Percentiles rank a stretch among this genome's conserved stretches.
Conservation (phyloP, 1,140 invertebrate species). For the Heliconius hewitsoni region DNA sequence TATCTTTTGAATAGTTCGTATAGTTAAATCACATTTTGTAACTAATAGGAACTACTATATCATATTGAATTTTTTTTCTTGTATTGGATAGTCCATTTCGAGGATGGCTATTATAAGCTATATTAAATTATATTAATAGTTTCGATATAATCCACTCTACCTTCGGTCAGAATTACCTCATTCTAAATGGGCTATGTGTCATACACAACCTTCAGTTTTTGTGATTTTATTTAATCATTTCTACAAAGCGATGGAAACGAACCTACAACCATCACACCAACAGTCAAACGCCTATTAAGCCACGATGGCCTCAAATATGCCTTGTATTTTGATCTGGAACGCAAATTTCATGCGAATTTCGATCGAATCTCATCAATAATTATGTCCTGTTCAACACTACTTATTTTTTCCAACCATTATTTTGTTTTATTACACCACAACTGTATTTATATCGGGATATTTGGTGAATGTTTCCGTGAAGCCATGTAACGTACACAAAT, state of each 20-base stretch:
- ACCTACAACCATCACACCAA: not conserved
- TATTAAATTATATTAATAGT: no score
- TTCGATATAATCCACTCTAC: no score
- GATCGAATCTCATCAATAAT: constrained; percentile 36
- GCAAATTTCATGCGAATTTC: constrained; percentile 37
- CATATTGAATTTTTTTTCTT: no score
- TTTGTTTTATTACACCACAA: not conserved
- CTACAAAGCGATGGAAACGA: not conserved
- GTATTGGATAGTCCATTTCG: no score
- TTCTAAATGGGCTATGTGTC: no score
- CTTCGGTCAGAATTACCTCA: no score
- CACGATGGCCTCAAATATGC: not conserved
- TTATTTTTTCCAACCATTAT: constrained; percentile 16
- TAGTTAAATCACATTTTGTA: no score
- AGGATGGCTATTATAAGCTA: no score
- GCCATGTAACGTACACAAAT: constrained; percentile 49
- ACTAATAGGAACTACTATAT: no score
- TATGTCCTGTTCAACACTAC: constrained; percentile 5
- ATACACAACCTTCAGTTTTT: no score
- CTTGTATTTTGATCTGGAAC: constrained; percentile 40
- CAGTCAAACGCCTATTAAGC: not conserved
- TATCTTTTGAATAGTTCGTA: no score
- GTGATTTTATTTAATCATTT: no score
- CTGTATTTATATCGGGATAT: constrained; percentile 31
- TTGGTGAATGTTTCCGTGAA: constrained; percentile 64